Base-by-base conservation (phyloP, 2,113 vertebrate species). In the Trichomycterus rosablanca region DNA sequence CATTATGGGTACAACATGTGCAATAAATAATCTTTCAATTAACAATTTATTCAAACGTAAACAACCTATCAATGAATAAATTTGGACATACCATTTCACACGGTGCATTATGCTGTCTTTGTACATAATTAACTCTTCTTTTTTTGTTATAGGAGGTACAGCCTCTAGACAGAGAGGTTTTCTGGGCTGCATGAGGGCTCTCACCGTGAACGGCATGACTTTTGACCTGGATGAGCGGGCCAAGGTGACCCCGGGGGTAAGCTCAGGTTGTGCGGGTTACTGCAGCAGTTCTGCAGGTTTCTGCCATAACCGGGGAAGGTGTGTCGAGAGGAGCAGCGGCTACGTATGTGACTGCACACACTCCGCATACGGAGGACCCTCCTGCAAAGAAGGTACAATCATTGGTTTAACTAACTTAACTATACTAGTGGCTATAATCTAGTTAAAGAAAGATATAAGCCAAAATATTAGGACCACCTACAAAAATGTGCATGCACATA, bases 181-280 rank as follows among this genome's bases (percentile, higher is more conserved):
- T 74, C 74, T 97, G 54, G 95, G 95, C 58, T 98, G 95, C 55
- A 87, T 98, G 63, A 79, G 95, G n/a, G 90, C 91, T 4, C 81
- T 98, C 40, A 86, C 79, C 11, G 60, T 96, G 77, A 97, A 97
- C 32, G 93, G 96, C 0, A 80, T 83, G 46, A 88, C 78, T 56
- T 75, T 97, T 4, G 92, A 98, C 71, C 88, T 98, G 37, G 93
- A 97, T 56, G 95, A 98, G 62, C 74, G 88, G 50, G 93, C 94
- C 20, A 91, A 85, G 75, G 80, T 89, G 76, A 93, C 93, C 0
- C 79, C 91, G 0, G 94, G 93, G 26, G 94, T 97, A 70, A 92
- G 89, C 70, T 85, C 91, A 0, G 92, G 94, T 0, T 99, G 96
- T 26, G 92, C 92, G 0, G 96, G 96, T 0, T 92, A 99, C 72